Conservation (phyloP, 1,140 invertebrate genomes). For the Macrobrachium nipponense region DNA sequence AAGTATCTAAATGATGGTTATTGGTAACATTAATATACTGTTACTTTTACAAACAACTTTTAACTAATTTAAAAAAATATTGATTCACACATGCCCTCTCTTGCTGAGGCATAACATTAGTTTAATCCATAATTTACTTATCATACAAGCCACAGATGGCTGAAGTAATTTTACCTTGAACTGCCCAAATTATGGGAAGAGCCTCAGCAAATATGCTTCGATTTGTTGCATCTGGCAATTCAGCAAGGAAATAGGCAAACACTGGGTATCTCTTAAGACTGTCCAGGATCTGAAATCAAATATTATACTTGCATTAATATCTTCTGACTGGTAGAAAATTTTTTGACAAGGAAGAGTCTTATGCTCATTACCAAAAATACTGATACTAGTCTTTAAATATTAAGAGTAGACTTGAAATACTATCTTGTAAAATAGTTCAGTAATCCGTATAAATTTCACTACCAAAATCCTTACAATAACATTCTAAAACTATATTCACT, state of each 20-base stretch:
- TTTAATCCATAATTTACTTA: not conserved
- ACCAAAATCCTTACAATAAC: not conserved
- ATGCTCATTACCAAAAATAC: too few species aligned
- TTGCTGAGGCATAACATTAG: too few species aligned
- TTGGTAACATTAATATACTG: too few species aligned
- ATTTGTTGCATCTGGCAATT: conserved; percentile 38
- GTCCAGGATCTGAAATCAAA: conserved; percentile 19
- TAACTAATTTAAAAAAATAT: too few species aligned
- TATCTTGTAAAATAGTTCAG: too few species aligned
- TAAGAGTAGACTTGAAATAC: too few species aligned
- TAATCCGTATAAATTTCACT: too few species aligned
- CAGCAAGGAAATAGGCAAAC: conserved; percentile 40
- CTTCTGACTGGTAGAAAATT: not conserved
- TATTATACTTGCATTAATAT: not conserved
- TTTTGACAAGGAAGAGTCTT: not conserved
- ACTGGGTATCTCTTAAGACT: conserved; percentile 36
- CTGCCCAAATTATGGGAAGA: conserved; percentile 47
- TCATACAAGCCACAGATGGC: not conserved
- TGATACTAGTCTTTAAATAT: too few species aligned
- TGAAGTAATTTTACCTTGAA: conserved; percentile 29
- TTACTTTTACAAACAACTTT: too few species aligned
- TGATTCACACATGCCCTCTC: too few species aligned
- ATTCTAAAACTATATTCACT: not conserved
- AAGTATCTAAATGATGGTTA: too few species aligned
- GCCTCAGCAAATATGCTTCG: conserved; percentile 48